phyloP scores from a whole-genome alignment of 1,140 invertebrate genomes.

The Drosophila arawakana region DNA sequence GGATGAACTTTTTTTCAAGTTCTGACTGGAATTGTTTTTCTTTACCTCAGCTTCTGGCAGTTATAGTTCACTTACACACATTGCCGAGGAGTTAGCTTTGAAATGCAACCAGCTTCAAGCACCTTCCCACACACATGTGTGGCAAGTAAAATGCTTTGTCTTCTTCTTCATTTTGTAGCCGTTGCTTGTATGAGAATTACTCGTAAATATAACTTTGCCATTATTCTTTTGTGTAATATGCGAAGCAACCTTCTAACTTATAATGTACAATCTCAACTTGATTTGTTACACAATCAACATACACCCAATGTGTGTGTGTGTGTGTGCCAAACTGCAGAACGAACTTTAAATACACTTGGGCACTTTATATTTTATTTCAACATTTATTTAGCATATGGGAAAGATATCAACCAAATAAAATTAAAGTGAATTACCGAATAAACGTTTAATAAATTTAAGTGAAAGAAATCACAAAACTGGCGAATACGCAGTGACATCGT shows the following conservation, averaged over 20 bases:
- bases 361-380: not conserved
- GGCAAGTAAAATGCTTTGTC: slow-evolving; percentile 1
- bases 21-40: slow-evolving; percentile 38
- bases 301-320: too few relatives aligned
- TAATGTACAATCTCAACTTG: slow-evolving; percentile 21
- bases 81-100: slow-evolving; percentile 6
- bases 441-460: too few relatives aligned
- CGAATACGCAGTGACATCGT: not conserved
- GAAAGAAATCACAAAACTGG: too few relatives aligned
- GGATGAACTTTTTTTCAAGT: slow-evolving; percentile 41
- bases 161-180: not conserved
- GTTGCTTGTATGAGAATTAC: slow-evolving; percentile 26
- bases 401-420: too few relatives aligned
- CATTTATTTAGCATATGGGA: not conserved
- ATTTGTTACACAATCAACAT: slow-evolving; percentile 21
- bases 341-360: slow-evolving; percentile 6
- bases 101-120: not conserved
- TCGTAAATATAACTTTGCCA: slow-evolving; percentile 32
- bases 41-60: slow-evolving; percentile 7
- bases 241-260: slow-evolving; percentile 30
- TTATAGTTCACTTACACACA: not conserved
- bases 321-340: not conserved
- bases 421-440: too few relatives aligned
- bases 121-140: not conserved
- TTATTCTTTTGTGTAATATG: slow-evolving; percentile 33